phyloP scores from a whole-genome alignment of 1,140 invertebrate genomes.

The Contarinia nasturtii region DNA sequence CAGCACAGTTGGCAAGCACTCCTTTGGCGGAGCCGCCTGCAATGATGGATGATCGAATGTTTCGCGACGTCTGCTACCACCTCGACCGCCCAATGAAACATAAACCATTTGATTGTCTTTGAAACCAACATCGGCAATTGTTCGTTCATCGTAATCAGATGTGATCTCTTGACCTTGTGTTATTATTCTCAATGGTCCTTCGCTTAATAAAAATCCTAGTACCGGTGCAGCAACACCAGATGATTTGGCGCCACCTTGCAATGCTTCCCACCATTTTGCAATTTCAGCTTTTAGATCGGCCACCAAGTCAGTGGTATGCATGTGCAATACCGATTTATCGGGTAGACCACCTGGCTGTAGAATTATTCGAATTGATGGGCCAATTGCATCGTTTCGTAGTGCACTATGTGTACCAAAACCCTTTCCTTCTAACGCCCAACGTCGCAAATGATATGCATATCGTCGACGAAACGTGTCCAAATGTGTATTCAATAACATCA shows the following conservation, averaged over 20 bases:
- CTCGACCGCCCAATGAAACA: slow-evolving; percentile 66
- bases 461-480: slow-evolving; percentile 75
- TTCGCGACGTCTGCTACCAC: slow-evolving; percentile 50
- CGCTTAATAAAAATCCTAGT: slow-evolving; percentile 43
- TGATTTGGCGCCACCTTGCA: slow-evolving; percentile 10
- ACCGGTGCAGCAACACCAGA: slow-evolving; percentile 16
- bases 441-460: slow-evolving; percentile 68
- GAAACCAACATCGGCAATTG: slow-evolving; percentile 71
- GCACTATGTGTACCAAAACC: slow-evolving; percentile 54
- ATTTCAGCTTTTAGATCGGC: slow-evolving; percentile 83
- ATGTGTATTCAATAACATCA: slow-evolving; percentile 75
- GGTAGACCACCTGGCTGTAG: slow-evolving; percentile 72
- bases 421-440: slow-evolving; percentile 65
- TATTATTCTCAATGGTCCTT: slow-evolving; percentile 77
- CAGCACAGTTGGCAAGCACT: slow-evolving; percentile 66
- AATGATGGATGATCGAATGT: slow-evolving; percentile 53
- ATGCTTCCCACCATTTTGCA: slow-evolving; percentile 50
- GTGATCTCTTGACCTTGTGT: slow-evolving; percentile 84
- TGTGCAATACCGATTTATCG: slow-evolving; percentile 51
- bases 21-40: slow-evolving; percentile 57
- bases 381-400: slow-evolving; percentile 27
- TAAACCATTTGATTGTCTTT: slow-evolving; percentile 80
- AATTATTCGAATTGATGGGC: slow-evolving; percentile 45
- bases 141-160: slow-evolving; percentile 84
- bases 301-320: slow-evolving; percentile 65